Evolutionary conservation across 2,888 invertebrate species (phyloP).

Genomic region (Leptura quadrifasciata): DNA sequence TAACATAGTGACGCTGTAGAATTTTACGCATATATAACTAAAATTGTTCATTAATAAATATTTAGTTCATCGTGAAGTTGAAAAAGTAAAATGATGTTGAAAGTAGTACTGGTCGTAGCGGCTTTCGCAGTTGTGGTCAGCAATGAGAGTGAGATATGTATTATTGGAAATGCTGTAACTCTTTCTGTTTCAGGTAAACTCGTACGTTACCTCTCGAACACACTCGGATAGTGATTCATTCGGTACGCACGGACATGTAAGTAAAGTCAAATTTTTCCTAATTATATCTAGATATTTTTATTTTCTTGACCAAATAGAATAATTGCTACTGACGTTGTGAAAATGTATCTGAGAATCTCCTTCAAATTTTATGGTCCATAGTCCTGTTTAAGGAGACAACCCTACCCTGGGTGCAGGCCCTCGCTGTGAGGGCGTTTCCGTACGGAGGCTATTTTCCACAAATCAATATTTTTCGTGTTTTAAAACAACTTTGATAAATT

Average conservation of each 20-base stretch:
- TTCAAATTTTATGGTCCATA: too few relatives aligned
- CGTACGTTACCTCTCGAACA: background rate
- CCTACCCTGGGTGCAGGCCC: too few relatives aligned
- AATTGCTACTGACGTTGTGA: too few relatives aligned
- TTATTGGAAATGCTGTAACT: background rate
- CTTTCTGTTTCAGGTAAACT: background rate
- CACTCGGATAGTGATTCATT: background rate
- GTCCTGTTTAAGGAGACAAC: too few relatives aligned
- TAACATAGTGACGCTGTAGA: background rate
- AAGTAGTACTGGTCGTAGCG: background rate
- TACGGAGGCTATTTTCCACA: too few relatives aligned
- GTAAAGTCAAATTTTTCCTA: background rate
- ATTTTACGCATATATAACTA: background rate
- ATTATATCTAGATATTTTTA: too few relatives aligned
- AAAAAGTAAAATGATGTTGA: background rate
- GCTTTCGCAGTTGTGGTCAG: background rate
- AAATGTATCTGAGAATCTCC: too few relatives aligned
- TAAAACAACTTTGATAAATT: too few relatives aligned
- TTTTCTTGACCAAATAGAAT: too few relatives aligned
- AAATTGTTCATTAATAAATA: background rate
- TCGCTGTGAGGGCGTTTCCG: too few relatives aligned
- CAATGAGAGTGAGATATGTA: background rate
- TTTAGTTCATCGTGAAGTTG: background rate
- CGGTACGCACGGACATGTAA: background rate
- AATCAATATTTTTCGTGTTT: too few relatives aligned